Evolutionary conservation across 2,113 vertebrate species (phyloP).

Genomic region (Vicugna pacos): DNA sequence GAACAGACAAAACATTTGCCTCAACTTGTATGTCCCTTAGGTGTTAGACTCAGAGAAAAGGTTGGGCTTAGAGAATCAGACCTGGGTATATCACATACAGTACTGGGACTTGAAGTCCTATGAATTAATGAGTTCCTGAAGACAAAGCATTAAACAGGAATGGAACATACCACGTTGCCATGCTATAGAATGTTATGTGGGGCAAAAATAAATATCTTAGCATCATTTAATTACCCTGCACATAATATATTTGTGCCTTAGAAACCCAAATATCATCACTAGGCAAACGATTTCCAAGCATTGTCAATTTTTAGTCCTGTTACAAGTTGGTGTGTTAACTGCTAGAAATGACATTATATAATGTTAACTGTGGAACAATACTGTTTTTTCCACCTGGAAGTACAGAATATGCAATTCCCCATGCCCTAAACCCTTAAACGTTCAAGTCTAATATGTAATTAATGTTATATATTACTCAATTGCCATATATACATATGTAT

Average conservation of each 20-base stretch:
- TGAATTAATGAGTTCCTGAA: neutral
- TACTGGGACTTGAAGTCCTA: neutral
- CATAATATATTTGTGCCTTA: neutral
- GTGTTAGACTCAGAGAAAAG: neutral
- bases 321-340: neutral
- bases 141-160: neutral
- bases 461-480: neutral
- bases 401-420: neutral
- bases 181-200: neutral
- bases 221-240: neutral
- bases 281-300: neutral
- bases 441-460: neutral
- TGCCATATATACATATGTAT: neutral
- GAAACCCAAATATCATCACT: neutral
- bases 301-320: neutral
- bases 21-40: neutral
- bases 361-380: neutral
- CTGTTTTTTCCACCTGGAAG: neutral
- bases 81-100: neutral
- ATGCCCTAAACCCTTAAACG: neutral
- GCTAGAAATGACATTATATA: neutral
- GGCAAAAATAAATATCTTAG: neutral
- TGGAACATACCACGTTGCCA: neutral
- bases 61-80: neutral
- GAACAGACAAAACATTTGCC: neutral